phyloP scores from a whole-genome alignment of 1,140 invertebrate species.

The Drosophila ogumai region DNA sequence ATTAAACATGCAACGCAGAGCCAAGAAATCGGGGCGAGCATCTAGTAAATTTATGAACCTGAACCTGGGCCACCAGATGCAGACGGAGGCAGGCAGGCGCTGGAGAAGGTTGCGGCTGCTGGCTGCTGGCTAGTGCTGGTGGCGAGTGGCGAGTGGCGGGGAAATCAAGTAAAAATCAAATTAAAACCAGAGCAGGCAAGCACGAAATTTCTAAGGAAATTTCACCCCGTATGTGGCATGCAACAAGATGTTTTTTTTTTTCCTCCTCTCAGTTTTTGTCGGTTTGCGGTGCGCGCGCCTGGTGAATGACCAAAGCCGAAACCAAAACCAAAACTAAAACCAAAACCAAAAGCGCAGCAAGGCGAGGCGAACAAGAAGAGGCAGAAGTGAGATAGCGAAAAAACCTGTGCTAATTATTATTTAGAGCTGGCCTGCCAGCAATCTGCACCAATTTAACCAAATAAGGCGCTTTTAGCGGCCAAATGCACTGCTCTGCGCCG shows the following conservation, averaged over 20 bases:
- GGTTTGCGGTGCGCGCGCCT: conserved; percentile 32
- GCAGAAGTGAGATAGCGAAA: conserved; percentile 23
- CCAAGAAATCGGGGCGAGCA: conserved; percentile 66
- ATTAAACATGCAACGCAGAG: conserved; percentile 78
- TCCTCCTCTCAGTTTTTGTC: conserved; percentile 17
- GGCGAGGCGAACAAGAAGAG: conserved; percentile 40
- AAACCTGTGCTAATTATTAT: conserved; percentile 84
- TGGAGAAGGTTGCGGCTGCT: conserved; percentile 22
- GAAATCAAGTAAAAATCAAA: conserved; percentile 79
- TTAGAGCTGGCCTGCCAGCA: conserved; percentile 77
- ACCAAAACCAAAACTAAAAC: conserved; percentile 62
- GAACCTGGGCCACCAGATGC: conserved; percentile 68
- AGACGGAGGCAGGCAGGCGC: conserved; percentile 3
- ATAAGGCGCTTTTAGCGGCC: conserved; percentile 82
- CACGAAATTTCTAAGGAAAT: conserved; percentile 84
- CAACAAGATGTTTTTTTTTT: conserved; percentile 64
- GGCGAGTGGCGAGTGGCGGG: conserved; percentile 12
- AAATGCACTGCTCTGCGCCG: conserved; percentile 58
- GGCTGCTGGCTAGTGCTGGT: neutral
- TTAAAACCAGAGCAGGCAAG: conserved; percentile 83
- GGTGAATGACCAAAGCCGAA: conserved; percentile 77
- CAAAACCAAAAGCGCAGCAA: conserved; percentile 57
- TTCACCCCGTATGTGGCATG: conserved; percentile 81
- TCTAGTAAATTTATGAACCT: conserved; percentile 82
- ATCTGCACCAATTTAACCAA: conserved; percentile 84